Evolutionary conservation across 2,797 vertebrate species (phyloP).

Genomic region (Semotilus atromaculatus): DNA sequence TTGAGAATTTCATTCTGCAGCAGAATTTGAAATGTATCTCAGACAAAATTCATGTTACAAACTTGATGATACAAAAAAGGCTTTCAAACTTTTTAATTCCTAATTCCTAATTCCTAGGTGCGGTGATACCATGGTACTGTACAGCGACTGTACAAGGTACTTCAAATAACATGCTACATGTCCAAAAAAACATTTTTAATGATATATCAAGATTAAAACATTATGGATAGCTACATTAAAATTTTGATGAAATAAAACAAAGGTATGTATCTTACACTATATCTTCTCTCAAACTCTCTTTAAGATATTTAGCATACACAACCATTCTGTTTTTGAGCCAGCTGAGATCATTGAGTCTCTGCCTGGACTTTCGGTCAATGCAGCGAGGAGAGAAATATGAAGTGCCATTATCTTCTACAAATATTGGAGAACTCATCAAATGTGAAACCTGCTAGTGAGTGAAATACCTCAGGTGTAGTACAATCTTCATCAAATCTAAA

Average conservation of each 20-base stretch:
- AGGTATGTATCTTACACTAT: not conserved
- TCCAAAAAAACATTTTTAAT: not conserved
- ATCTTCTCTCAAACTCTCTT: not conserved
- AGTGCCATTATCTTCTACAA: not conserved
- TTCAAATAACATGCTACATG: not conserved
- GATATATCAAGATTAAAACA: not conserved
- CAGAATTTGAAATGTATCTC: not conserved
- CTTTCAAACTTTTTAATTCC: not conserved
- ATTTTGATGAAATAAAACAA: not conserved
- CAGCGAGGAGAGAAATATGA: not conserved
- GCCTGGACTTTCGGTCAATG: not conserved
- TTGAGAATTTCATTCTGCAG: conserved; percentile 16
- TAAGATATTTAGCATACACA: not conserved
- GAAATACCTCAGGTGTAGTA: not conserved
- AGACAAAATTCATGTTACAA: not conserved
- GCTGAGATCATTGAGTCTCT: too few relatives aligned
- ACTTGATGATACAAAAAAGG: not conserved
- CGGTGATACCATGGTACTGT: not conserved
- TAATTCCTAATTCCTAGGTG: not conserved
- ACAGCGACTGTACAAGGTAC: not conserved
- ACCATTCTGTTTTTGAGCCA: not conserved
- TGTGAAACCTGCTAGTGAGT: conserved; percentile 13
- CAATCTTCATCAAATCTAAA: not conserved
- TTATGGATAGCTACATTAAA: not conserved
- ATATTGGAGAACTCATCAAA: not conserved